A percentile compares a stretch with the other conserved stretches of the same genome.
Conservation (phyloP, 1,140 invertebrate genomes). For the Thereuonema tuberculata region DNA sequence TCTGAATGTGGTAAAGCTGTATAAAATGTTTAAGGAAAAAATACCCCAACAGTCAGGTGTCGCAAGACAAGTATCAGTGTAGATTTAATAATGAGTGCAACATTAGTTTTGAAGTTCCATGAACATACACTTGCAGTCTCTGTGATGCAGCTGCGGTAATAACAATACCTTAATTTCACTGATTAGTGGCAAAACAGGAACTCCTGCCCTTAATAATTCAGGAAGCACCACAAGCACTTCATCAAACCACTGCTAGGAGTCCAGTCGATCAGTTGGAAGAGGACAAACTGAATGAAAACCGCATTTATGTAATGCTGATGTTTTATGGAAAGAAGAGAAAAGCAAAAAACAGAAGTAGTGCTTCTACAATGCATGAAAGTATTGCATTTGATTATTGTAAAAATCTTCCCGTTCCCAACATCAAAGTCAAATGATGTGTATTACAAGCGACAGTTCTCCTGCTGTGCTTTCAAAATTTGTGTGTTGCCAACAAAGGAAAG, state of each 20-base stretch:
- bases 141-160: background rate
- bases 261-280: too few species aligned
- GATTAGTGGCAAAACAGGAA: background rate
- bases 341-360: background rate
- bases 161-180: background rate
- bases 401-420: background rate
- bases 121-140: background rate
- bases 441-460: background rate
- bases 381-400: background rate
- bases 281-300: background rate
- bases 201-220: background rate
- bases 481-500: background rate
- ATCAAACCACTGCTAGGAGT: too few species aligned
- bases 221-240: too few species aligned
- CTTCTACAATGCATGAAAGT: background rate
- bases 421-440: background rate
- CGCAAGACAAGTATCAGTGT: background rate
- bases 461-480: background rate
- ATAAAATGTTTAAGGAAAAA: background rate
- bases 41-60: background rate
- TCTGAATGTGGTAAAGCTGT: background rate
- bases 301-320: background rate
- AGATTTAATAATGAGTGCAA: background rate
- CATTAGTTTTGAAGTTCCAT: background rate
- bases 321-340: background rate